A percentile compares a stretch with the other conserved stretches of the same genome.
Evolutionary conservation across 2,113 vertebrate genomes (phyloP).

Genomic region (Porphyrio hochstetteri): DNA sequence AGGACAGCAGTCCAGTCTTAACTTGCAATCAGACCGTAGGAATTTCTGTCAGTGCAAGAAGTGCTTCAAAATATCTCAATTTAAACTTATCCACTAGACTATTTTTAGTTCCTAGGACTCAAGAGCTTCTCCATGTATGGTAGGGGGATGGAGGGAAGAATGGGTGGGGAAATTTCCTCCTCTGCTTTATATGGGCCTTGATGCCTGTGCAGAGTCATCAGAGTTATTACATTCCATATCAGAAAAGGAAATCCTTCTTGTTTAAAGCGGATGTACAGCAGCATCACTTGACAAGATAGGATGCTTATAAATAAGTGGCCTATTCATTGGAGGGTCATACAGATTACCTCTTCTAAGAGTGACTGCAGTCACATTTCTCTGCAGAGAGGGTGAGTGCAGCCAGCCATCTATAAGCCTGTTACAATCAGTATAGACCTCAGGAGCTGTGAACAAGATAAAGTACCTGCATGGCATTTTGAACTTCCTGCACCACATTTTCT

Average conservation of each 20-base stretch:
- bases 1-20: neutral
- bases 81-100: conserved; percentile 50
- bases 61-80: conserved; percentile 62
- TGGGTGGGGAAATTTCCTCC: conserved; percentile 52
- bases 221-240: conserved; percentile 36
- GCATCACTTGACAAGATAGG: conserved; percentile 37
- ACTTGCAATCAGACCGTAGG: conserved; percentile 21
- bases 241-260: conserved; percentile 59
- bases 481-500: neutral
- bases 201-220: conserved; percentile 23
- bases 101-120: conserved; percentile 52
- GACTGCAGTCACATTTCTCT: neutral
- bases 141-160: conserved; percentile 28
- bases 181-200: conserved; percentile 47
- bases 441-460: neutral
- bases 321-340: neutral
- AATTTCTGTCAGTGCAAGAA: conserved; percentile 41
- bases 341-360: conserved; percentile 6
- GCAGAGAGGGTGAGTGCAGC: neutral
- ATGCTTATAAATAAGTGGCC: conserved; percentile 45
- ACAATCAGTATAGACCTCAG: neutral
- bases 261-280: conserved; percentile 45
- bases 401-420: neutral
- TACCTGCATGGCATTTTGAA: neutral
- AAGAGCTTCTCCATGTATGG: conserved; percentile 47